Percentiles rank a stretch among this genome's conserved stretches.
phyloP scores from a whole-genome alignment of 2,113 vertebrate genomes.

The Gymnarchus niloticus region DNA sequence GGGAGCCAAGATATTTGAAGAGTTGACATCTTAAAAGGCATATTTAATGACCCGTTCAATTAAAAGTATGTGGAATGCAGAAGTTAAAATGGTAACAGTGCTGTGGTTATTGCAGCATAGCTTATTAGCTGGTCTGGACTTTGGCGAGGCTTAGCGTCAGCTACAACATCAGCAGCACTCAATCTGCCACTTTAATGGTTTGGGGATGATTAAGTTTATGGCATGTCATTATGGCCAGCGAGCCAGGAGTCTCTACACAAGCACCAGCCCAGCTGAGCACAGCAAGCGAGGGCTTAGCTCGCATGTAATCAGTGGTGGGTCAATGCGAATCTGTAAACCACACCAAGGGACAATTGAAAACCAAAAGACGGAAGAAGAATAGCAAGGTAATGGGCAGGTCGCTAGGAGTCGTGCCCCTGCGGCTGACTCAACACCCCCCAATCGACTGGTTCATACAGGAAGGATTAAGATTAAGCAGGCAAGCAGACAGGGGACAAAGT shows the following conservation, averaged over 20 bases:
- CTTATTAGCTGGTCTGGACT: background rate
- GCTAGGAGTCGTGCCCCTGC: background rate
- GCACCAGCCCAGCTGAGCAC: background rate
- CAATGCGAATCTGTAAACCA: too few relatives aligned
- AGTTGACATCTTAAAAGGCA: background rate
- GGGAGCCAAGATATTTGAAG: too few relatives aligned
- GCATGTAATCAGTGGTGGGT: too few relatives aligned
- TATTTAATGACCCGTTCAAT: background rate
- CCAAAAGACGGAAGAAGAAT: background rate
- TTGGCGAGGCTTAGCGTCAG: background rate
- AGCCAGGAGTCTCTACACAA: background rate
- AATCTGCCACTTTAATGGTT: background rate
- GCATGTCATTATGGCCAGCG: background rate
- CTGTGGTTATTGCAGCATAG: background rate
- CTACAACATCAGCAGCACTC: background rate
- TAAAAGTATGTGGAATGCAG: background rate
- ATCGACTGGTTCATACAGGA: background rate
- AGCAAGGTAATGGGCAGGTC: background rate
- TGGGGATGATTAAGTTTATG: background rate
- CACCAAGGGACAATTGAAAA: background rate
- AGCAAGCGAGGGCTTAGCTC: too few relatives aligned
- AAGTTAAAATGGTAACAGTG: background rate
- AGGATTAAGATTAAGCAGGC: background rate
- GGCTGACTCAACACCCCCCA: background rate
- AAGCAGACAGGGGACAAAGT: too few relatives aligned